A percentile compares a stretch with the other conserved stretches of the same genome.
phyloP scores from a whole-genome alignment of 2,888 invertebrate species.

The Synanthedon andrenaeformis region DNA sequence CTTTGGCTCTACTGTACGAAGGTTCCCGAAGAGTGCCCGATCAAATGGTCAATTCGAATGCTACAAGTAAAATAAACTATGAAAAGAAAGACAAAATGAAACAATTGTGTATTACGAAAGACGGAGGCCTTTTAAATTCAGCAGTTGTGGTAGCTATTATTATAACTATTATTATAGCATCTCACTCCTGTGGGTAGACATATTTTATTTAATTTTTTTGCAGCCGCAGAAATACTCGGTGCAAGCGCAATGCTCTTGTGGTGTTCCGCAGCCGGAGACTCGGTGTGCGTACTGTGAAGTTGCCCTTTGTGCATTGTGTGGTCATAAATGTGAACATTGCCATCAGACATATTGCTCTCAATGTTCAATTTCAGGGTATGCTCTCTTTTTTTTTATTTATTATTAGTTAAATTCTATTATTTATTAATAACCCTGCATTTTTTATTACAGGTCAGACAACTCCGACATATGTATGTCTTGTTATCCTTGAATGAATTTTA shows the following conservation, averaged over 20 bases:
- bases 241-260: conserved; percentile 21
- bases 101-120: conserved; percentile 47
- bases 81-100: conserved; percentile 40
- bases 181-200: too few relatives aligned
- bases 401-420: too few relatives aligned
- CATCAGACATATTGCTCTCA: conserved; percentile 26
- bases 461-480: conserved; percentile 52
- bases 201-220: too few relatives aligned
- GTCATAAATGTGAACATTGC: conserved; percentile 30
- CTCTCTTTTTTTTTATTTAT: background rate
- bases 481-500: conserved; percentile 22
- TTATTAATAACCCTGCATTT: background rate
- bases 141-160: conserved; percentile 29
- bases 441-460: conserved; percentile 43
- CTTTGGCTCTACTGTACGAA: conserved; percentile 39
- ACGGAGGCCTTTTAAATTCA: conserved; percentile 39
- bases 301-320: conserved; percentile 30
- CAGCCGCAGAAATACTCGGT: too few relatives aligned
- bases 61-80: conserved; percentile 6
- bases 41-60: conserved; percentile 9
- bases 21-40: conserved; percentile 39
- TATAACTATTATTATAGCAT: background rate
- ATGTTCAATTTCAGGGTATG: conserved; percentile 41
- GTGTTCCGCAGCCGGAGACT: conserved; percentile 12
- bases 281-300: conserved; percentile 46